phyloP scores from a whole-genome alignment of 2,113 vertebrate genomes.

The Litocranius walleri region DNA sequence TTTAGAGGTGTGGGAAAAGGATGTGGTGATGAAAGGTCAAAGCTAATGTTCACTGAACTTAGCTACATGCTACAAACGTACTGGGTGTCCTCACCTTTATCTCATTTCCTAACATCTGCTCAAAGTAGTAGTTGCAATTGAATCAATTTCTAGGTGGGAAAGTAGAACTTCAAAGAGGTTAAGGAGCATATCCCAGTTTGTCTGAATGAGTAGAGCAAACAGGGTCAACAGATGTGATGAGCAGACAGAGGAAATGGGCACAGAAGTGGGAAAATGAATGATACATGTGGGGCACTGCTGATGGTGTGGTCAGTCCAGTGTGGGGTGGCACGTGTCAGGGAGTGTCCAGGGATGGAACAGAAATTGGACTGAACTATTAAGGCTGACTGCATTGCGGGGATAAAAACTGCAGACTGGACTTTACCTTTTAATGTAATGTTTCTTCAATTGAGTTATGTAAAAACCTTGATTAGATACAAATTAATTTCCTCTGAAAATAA shows the following conservation, averaged over 20 bases:
- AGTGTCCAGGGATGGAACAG: not conserved
- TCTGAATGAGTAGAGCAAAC: not conserved
- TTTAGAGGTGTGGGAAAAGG: not conserved
- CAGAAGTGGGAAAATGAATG: not conserved
- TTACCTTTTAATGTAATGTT: not conserved
- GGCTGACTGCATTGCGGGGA: no score
- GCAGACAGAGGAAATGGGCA: not conserved
- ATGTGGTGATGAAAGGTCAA: not conserved
- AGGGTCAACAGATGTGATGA: not conserved
- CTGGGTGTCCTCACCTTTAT: no score
- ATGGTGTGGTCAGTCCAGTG: not conserved
- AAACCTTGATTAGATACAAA: not conserved
- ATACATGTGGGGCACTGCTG: not conserved
- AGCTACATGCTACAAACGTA: not conserved
- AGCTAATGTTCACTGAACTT: not conserved
- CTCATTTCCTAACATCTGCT: not conserved
- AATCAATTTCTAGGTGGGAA: not conserved
- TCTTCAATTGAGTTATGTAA: not conserved
- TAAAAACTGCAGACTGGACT: not conserved
- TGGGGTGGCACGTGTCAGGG: rapidly evolving
- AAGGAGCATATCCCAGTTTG: not conserved
- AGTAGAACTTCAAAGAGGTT: not conserved
- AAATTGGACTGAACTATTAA: not conserved
- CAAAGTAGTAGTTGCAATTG: not conserved
- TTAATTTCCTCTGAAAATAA: not conserved